phyloP scores from a whole-genome alignment of 2,888 invertebrate species.

The Drosophila kanekoi region DNA sequence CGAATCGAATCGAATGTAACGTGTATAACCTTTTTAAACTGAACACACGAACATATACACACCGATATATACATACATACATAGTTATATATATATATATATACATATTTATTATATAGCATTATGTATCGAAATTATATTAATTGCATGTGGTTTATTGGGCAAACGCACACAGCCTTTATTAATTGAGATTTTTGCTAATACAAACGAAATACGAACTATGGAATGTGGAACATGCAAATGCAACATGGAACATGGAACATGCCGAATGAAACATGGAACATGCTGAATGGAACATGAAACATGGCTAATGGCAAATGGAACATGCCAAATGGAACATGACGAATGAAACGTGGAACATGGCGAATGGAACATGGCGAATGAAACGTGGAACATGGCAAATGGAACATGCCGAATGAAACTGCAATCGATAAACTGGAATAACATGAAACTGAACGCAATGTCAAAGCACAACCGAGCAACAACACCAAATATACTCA shows the following conservation, averaged over 20 bases:
- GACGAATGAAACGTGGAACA: not conserved
- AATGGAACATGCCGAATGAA: not conserved
- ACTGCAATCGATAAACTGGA: not conserved
- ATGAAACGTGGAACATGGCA: too few species aligned
- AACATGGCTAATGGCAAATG: not conserved
- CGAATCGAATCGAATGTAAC: constrained; percentile 19
- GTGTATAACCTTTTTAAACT: constrained; percentile 13
- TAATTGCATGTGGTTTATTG: constrained; percentile 30
- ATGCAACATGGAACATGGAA: constrained; percentile 5
- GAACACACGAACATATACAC: constrained; percentile 12
- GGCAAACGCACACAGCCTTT: constrained; percentile 30
- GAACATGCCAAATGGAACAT: not conserved
- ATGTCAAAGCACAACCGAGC: constrained; percentile 51
- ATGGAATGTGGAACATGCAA: too few species aligned
- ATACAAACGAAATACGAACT: not conserved
- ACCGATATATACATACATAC: not conserved
- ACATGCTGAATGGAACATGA: constrained; percentile 1
- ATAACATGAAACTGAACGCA: constrained; percentile 1
- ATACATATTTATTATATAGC: constrained; percentile 1
- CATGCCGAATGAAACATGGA: not conserved
- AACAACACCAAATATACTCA: constrained; percentile 15
- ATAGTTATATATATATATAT: not conserved
- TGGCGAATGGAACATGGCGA: constrained; percentile 1
- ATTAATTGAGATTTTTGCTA: constrained; percentile 22
- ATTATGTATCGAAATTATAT: not conserved